Base-by-base conservation (phyloP, 2,113 vertebrate genomes). In the Pardalotus punctatus region DNA sequence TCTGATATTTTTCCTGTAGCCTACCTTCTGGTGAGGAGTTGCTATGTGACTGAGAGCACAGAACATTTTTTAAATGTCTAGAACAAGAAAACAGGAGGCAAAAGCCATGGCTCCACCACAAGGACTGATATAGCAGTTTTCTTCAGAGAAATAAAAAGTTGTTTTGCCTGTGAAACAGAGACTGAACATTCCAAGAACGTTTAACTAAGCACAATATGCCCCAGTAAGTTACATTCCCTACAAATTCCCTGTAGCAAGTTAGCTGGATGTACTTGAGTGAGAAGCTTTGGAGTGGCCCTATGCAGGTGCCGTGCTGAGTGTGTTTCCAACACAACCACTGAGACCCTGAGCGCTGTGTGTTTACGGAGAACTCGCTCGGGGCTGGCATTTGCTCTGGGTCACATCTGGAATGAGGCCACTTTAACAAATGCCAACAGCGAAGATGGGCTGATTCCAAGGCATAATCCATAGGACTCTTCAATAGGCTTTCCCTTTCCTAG, bases 231-330 rank as follows among this genome's bases (percentile, higher is more conserved):
- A 88, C 58, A 95, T 86, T 95, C 89, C 73, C 71, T 57, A 58
- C n/a, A 83, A 62, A 90, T 90, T 94, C 95, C 93, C 83, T 93
- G 96, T 56, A 96, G 86, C 58, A 95, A 54, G 87, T 79, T 80
- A 86, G 86, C 65, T 76, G 79, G 78, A 80, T 58, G 64, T 40
- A 93, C 62, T 93, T 93, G 43, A 97, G 84, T 73, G 70, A 86
- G 87, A 88, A 95, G 94, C 86, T 97, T 86, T 97, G 83, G 81
- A 88, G 82, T 51, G 96, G 58, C 80, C 72, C 76, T 51, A 36
- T 17, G 28, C 69, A 81, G 4, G 19, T 85, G 81, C 8, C 11
- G 9, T 15, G 58, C 35, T 96, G 85, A 94, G 64, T 42, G 85
- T 56, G 93, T 83, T 88, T 70, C 74, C 67, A 94, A 93, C 53